Evolutionary conservation across 1,140 invertebrate genomes (phyloP), one percentile per base, ranked within the genome.

Genomic region (Stegodyphus mimosarum): DNA sequence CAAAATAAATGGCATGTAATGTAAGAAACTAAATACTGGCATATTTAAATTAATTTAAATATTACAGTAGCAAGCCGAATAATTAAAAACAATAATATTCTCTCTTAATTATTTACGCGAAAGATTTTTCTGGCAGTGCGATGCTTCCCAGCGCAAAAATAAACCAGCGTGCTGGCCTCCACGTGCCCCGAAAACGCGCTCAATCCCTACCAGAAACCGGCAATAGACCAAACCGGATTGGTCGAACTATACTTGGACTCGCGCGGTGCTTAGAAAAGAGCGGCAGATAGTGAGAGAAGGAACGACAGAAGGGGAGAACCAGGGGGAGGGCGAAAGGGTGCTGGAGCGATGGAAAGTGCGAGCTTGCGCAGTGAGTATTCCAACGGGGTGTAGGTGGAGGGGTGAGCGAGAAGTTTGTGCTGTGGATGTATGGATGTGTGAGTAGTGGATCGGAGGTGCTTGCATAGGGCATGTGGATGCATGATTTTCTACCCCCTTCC

Each of bases 401-500:
- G 49, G 10, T 7, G 74, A 67, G 51, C 52, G 67, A 69, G 76
- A 79, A 79, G 76, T 79, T 79, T 79, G 76, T 70, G 66, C 76
- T 79, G 78, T n/a, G 67, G 13, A 71, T 71, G 79, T 71, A 55
- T 72, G 70, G 53, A 83, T 83, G 79, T 72, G 71, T 83, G 69
- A 52, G 71, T 52, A n/a, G 77, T 55, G 17, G 50, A 33, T 33
- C 9, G 15, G 69, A 51, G 70, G 70, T 74, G 79, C 70, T 73
- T 83, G 79, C 79, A 83, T 74, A 74, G 70, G 53, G 55, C 63
- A 80, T 72, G 78, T 80, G 78, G 78, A 80, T 80, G 78, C 78
- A 80, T 80, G 78, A 72, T 60, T 80, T 80, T 80, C 51, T 63
- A 53, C 13, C 79, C 70, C 77, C 75, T 71, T 66, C 48, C 33